Evolutionary conservation across 1,140 invertebrate genomes (phyloP).

Genomic region (Bombus balteatus): DNA sequence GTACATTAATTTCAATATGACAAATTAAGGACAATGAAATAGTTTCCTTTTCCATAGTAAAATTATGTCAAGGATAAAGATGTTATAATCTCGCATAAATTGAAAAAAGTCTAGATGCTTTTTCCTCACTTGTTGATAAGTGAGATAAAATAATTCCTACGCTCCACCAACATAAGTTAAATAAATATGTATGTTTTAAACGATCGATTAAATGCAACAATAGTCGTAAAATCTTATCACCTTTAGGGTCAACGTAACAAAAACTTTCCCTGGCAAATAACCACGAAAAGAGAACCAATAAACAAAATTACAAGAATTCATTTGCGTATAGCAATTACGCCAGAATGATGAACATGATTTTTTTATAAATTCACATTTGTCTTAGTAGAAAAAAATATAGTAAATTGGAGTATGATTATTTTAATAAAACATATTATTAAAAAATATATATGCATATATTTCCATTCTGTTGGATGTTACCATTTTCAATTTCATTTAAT

Average conservation of each 20-base stretch:
- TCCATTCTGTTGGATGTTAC: neutral
- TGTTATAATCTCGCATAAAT: neutral
- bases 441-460: neutral
- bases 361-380: neutral
- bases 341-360: neutral
- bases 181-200: neutral
- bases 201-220: neutral
- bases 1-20: neutral
- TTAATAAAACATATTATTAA: neutral
- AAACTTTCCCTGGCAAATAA: neutral
- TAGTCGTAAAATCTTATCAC: no score
- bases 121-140: slow-evolving; percentile 4
- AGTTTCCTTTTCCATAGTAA: neutral
- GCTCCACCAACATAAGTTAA: neutral
- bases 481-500: neutral
- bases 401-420: neutral
- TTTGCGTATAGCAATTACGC: neutral
- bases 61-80: slow-evolving; percentile 15
- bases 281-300: neutral
- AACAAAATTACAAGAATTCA: neutral
- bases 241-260: neutral
- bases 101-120: neutral
- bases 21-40: neutral
- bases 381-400: neutral
- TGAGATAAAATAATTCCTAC: neutral